Evolutionary conservation across 2,888 invertebrate species (phyloP), one percentile per base, ranked within the genome.

Genomic region (Hesperia comma): DNA sequence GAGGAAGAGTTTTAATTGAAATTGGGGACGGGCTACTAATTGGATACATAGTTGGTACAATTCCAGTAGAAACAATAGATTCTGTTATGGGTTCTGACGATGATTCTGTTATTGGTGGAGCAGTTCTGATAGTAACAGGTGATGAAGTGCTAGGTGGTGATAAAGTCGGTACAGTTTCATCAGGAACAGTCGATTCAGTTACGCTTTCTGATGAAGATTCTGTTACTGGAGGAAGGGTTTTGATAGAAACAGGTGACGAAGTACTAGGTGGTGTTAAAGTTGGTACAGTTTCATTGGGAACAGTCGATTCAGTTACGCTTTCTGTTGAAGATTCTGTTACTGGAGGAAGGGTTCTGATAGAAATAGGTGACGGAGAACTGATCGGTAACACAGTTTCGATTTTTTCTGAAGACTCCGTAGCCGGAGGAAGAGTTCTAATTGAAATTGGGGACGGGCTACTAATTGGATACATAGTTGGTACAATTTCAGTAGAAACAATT

Each of bases 401-500:
- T 26, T 2, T 26, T 26, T 26, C 26, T 2, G 54, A 15, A 10
- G 54, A 8, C 4, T n/a, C 46, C 14, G 46, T 46, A 0, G 46
- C 7, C 17, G 63, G 63, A n/a, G 26, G 10, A 32, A 66, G 40
- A 6, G 56, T 8, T 21, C 57, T 67, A n/a, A 51, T 56, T 19
- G 60, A 26, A n/a, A 26, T 1, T 12, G 49, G 53, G n/a, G 53
- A 53, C 6, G n/a, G n/a, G 14, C 26, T 53, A 32, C 32, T n/a
- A 21, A 53, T 5, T 1, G 51, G 55, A 1, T 17, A n/a, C 3
- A 53, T 21, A 19, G n/a, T 58, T 10, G 55, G 56, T 17, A 21
- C 17, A 7, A 6, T 33, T 57, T 40, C 32, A 5, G 26, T 46
- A 17, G 60, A 12, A 32, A 32, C 14, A 32, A 1, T 12, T 15